These are phyloP conservation scores for Nipponia nippon DNA, from an alignment of 2,113 vertebrate genomes.

Conservation along the genomic window DNA sequence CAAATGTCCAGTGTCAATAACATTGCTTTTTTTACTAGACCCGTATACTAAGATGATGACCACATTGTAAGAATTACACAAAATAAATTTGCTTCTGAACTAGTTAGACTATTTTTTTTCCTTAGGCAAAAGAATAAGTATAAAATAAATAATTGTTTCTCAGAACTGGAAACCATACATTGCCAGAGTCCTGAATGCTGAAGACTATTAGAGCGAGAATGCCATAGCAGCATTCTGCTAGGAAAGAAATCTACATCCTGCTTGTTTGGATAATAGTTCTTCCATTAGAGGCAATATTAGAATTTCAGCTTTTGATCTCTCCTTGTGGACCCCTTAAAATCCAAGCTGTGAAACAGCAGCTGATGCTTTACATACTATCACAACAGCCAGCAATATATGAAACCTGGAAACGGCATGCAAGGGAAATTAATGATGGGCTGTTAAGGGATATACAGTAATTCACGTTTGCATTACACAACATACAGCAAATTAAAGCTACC, in stretches of 20 bases:
- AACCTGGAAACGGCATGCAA: slow-evolving; percentile 9
- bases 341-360: slow-evolving; percentile 69
- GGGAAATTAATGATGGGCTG: slow-evolving; percentile 45
- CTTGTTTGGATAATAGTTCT: slow-evolving; percentile 57
- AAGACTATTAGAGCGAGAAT: neutral
- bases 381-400: slow-evolving; percentile 54
- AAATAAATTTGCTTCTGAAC: neutral
- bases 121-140: neutral
- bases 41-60: neutral
- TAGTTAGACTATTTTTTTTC: neutral
- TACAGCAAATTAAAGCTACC: slow-evolving; percentile 30
- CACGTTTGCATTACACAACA: slow-evolving; percentile 29
- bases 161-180: neutral
- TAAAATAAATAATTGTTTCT: neutral
- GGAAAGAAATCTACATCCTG: slow-evolving; percentile 43
- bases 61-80: neutral
- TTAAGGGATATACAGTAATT: slow-evolving; percentile 51
- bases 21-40: neutral
- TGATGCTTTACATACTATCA: slow-evolving; percentile 60
- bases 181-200: neutral
- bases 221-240: slow-evolving; percentile 14
- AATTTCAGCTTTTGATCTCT: slow-evolving; percentile 66
- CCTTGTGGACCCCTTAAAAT: slow-evolving; percentile 66
- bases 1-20: neutral
- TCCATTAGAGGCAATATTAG: slow-evolving; percentile 61